phyloP scores from a whole-genome alignment of 2,797 vertebrate genomes.

The Aeoliscus strigatus region DNA sequence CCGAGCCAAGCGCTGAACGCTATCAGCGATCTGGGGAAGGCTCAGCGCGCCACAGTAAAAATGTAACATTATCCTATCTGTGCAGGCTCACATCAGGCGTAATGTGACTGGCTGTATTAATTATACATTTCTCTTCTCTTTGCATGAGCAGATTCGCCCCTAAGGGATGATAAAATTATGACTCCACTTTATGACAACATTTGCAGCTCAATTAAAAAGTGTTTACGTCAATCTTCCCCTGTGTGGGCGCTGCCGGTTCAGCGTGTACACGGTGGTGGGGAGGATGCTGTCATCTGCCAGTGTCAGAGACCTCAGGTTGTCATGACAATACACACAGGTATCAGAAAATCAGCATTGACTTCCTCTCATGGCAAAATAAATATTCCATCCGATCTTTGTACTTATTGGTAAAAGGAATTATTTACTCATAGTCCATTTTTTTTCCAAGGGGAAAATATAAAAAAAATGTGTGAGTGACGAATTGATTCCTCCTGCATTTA shows the following conservation, averaged over 20 bases:
- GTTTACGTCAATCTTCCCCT: slow-evolving; percentile 52
- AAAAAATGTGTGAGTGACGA: slow-evolving; percentile 47
- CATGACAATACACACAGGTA: slow-evolving; percentile 47
- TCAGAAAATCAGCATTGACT: slow-evolving; percentile 44
- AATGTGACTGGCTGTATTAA: slow-evolving; percentile 41
- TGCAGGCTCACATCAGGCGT: slow-evolving; percentile 28
- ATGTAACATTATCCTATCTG: slow-evolving; percentile 43
- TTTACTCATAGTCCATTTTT: slow-evolving; percentile 51
- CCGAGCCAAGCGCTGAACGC: slow-evolving; percentile 44
- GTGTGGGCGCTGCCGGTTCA: slow-evolving; percentile 49
- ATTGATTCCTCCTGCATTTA: slow-evolving; percentile 61
- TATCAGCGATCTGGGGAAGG: slow-evolving; percentile 53
- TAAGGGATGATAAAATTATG: slow-evolving; percentile 53
- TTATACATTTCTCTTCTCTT: slow-evolving; percentile 47
- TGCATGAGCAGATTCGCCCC: slow-evolving; percentile 38
- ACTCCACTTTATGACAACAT: slow-evolving; percentile 54
- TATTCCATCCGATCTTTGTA: slow-evolving; percentile 43
- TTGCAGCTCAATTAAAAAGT: slow-evolving; percentile 64
- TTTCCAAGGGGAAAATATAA: slow-evolving; percentile 29
- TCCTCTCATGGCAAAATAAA: slow-evolving; percentile 58
- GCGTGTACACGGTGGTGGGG: slow-evolving; percentile 27
- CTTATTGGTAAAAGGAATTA: slow-evolving; percentile 57
- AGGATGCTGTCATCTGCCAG: slow-evolving; percentile 50
- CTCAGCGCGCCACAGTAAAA: slow-evolving; percentile 40
- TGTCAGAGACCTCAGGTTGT: slow-evolving; percentile 37